phyloP scores from a whole-genome alignment of 2,797 vertebrate genomes.

The Enteromius trimaculatus region DNA sequence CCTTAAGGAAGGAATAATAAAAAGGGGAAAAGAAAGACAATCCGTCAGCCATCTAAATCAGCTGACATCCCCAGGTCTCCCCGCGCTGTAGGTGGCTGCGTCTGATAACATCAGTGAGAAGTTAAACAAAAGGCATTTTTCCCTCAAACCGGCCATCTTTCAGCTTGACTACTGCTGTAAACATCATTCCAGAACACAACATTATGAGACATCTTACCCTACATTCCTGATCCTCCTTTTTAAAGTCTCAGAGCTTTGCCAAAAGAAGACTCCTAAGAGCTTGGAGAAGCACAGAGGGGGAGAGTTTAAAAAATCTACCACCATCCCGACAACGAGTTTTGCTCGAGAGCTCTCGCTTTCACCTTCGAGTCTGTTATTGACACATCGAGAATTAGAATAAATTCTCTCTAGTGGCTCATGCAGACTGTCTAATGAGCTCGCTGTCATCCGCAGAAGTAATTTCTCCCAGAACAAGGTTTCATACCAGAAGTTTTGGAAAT shows the following conservation, averaged over 20 bases:
- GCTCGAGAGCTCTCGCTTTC: constrained; percentile 45
- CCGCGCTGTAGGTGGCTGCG: constrained; percentile 64
- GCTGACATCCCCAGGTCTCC: constrained; percentile 51
- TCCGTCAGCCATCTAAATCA: constrained; percentile 57
- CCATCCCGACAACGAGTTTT: constrained; percentile 34
- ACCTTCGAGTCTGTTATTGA: constrained; percentile 55
- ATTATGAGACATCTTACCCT: constrained; percentile 77
- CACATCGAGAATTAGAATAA: constrained; percentile 38
- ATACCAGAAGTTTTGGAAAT: constrained; percentile 63
- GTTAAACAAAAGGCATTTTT: constrained; percentile 85
- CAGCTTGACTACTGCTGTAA: constrained; percentile 84
- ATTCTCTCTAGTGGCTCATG: constrained; percentile 58
- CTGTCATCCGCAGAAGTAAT: constrained; percentile 60
- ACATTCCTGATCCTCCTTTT: constrained; percentile 75
- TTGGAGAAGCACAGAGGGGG: constrained; percentile 58
- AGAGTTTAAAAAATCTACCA: constrained; percentile 46
- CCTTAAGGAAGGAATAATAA: constrained; percentile 67
- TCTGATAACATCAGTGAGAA: constrained; percentile 78
- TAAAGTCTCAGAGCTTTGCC: constrained; percentile 69
- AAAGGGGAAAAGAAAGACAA: constrained; percentile 36
- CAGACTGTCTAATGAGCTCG: constrained; percentile 58
- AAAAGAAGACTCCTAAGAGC: constrained; percentile 57
- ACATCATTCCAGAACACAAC: constrained; percentile 79
- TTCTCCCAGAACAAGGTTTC: constrained; percentile 65
- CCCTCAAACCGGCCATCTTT: constrained; percentile 82